phyloP scores from a whole-genome alignment of 1,140 invertebrate species.

The Thalassaphorura encarpata region DNA sequence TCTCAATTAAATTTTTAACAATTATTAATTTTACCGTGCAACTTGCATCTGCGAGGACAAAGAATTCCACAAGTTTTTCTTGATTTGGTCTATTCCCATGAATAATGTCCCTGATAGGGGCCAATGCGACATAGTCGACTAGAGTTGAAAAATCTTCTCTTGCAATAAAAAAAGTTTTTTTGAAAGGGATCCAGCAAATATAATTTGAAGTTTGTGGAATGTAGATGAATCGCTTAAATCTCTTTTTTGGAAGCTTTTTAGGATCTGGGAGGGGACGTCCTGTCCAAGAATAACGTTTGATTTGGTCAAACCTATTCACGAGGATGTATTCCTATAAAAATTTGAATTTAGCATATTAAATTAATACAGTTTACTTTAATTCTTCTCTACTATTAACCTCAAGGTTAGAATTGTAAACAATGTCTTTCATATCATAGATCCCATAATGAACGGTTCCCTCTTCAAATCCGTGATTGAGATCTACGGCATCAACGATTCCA shows the following conservation, averaged over 20 bases:
- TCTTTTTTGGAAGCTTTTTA: constrained; percentile 7
- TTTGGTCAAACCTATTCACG: constrained; percentile 15
- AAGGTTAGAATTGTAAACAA: constrained; percentile 22
- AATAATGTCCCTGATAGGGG: constrained; percentile 23
- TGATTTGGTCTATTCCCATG: constrained; percentile 19
- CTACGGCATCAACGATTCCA: constrained; percentile 22
- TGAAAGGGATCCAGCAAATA: constrained; percentile 20
- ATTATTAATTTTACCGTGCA: constrained; percentile 2
- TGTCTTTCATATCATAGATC: constrained; percentile 20
- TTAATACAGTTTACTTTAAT: neutral
- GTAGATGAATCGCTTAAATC: constrained; percentile 23
- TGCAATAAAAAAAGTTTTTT: constrained; percentile 17
- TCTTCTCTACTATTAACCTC: constrained; percentile 10
- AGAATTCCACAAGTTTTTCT: constrained; percentile 22
- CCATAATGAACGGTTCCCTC: constrained; percentile 15
- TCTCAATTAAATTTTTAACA: neutral
- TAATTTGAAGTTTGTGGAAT: constrained; percentile 8
- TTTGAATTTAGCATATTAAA: neutral
- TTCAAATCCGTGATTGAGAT: constrained; percentile 21
- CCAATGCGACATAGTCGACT: constrained; percentile 18
- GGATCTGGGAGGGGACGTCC: constrained; percentile 2
- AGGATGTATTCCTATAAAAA: constrained; percentile 22
- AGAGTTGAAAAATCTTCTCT: constrained; percentile 25
- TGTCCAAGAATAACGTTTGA: constrained; percentile 21
- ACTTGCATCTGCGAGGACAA: constrained; percentile 14